Evolutionary conservation across 2,797 vertebrate genomes (phyloP), one percentile per base, ranked within the genome.

Genomic region (Hydrophis major): DNA sequence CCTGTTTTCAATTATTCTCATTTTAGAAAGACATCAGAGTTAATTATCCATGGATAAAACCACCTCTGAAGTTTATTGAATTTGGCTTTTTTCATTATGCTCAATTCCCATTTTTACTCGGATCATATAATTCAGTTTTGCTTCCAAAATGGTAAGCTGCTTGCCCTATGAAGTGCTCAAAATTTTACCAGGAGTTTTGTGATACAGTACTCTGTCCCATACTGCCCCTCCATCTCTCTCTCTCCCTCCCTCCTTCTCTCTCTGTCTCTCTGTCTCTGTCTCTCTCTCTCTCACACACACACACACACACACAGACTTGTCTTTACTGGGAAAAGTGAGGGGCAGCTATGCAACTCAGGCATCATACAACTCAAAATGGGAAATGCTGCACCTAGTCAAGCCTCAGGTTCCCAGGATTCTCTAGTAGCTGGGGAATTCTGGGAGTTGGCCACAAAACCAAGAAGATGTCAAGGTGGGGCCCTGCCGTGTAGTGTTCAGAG

Each of bases 1-100:
- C 87, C 98, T 99, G 99, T 98, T 98, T 98, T 98, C 99, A 99
- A 99, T 99, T 99, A 98, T 98, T 98, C 98, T 98, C 97, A n/a
- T 98, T 88, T 98, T 98, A 98, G 98, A 98, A 98, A 98, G 98
- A 98, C 97, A 97, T 97, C 98, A 98, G 98, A 98, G 98, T 99
- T 99, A 98, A 98, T 98, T 98, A 98, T 98, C 97, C 98, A 98
- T 96, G 97, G 96, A 97, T 98, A 98, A 98, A 97, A 97, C 98
- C 98, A 97, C 98, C 98, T 98, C 97, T 97, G 97, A 97, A 98
- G 98, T 96, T 97, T 98, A 97, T 97, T 95, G 97, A 97, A 97
- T 98, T 97, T 98, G 98, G 96, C 97, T 97, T 97, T 74, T 47
- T 25, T 42, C 7, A 42, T 20, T 96, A 96, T 96, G 96, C 96